Conservation (phyloP, 2,888 invertebrate species). For the Artemia sinica region DNA sequence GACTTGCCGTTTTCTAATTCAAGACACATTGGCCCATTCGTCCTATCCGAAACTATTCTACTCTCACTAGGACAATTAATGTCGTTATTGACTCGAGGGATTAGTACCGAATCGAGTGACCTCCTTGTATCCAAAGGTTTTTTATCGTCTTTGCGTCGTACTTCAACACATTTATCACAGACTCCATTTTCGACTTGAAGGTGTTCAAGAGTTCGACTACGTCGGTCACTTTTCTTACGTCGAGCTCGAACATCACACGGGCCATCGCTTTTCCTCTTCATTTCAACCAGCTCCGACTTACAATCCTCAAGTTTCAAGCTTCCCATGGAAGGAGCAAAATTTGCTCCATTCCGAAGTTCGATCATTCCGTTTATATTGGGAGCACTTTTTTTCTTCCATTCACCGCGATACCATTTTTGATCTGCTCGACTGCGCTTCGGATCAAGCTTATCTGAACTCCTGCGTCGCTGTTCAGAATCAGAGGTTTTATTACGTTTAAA, state of each 20-base stretch:
- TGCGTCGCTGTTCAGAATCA: neutral
- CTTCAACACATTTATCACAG: constrained; percentile 7
- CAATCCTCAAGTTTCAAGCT: neutral
- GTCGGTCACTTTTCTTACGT: neutral
- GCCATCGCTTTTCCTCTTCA: constrained; percentile 3
- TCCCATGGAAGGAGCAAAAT: neutral
- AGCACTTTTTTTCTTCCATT: neutral
- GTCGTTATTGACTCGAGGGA: neutral
- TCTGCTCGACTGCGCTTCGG: neutral
- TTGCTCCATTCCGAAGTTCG: neutral
- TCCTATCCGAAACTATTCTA: neutral
- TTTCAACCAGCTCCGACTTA: neutral
- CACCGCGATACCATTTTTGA: constrained; percentile 8
- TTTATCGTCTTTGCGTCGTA: neutral
- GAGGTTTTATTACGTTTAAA: constrained; percentile 22
- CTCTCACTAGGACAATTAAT: neutral
- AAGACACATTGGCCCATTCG: neutral
- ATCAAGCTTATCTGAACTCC: neutral
- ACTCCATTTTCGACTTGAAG: neutral
- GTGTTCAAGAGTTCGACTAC: constrained; percentile 2
- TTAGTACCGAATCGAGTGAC: neutral
- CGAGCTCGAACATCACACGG: neutral
- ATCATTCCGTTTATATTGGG: neutral
- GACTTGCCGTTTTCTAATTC: no score
- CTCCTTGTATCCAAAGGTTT: neutral